A percentile compares a stretch with the other conserved stretches of the same genome.
Conservation (phyloP, 2,888 invertebrate species). For the Brachyopa scutellaris region DNA sequence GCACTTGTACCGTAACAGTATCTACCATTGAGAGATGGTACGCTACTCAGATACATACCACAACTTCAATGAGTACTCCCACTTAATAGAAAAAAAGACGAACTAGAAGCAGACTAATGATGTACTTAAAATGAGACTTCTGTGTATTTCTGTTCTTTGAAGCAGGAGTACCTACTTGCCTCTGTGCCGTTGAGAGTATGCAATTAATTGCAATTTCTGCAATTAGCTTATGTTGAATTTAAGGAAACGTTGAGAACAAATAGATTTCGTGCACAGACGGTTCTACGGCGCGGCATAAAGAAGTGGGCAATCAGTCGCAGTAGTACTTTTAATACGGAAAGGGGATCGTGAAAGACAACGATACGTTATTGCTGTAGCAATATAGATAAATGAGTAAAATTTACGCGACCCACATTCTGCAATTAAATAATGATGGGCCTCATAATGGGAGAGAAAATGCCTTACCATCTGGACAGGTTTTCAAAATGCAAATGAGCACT, state of each 20-base stretch:
- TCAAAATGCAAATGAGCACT: constrained; percentile 58
- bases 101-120: constrained; percentile 28
- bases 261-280: not conserved
- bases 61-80: not conserved
- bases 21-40: not conserved
- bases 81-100: constrained; percentile 1
- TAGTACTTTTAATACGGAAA: not conserved
- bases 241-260: not conserved
- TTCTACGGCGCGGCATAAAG: not conserved
- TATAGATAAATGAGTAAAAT: constrained; percentile 16
- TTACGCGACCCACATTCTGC: constrained; percentile 15
- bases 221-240: constrained; percentile 20
- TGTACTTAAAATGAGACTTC: constrained; percentile 16
- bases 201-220: constrained; percentile 26
- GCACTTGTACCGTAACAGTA: not conserved
- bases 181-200: constrained; percentile 1
- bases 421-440: constrained; percentile 40
- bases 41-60: not conserved
- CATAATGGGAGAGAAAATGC: constrained; percentile 14
- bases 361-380: too few relatives aligned
- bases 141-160: not conserved
- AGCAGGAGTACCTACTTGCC: too few relatives aligned
- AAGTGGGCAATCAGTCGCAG: not conserved
- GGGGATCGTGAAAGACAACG: not conserved
- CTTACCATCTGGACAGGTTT: constrained; percentile 45